Base-by-base conservation (phyloP, 2,888 invertebrate genomes). In the Arrhopalites spinosus region DNA sequence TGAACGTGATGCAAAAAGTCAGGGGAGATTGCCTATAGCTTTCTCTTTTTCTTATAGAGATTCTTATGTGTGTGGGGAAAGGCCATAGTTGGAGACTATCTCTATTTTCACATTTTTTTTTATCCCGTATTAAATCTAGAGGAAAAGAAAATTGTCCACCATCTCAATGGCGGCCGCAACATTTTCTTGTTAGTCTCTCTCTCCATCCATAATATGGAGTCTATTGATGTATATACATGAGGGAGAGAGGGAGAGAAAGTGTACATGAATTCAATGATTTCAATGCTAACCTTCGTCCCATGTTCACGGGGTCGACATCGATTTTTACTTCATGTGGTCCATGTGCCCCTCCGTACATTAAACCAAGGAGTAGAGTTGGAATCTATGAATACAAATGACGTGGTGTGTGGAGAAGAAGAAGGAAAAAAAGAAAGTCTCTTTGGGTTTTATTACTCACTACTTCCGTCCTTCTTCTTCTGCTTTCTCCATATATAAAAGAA, bases 351-450 rank as follows among this genome's bases (percentile, higher is more conserved):
- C 36, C 36, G 36, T 3, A 11, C 36, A 36, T 36, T 36, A 36
- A 36, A 36, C 36, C 36, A 36, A 36, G 5, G 36, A 36, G 36
- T 7, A 59, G 59, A 59, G 59, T 59, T 23, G 59, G 25, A 59
- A 59, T 59, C 59, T 25, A 59, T 59, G 59, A 59, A 59, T 59
- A 59, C 59, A 59, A 59, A 59, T 59, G 59, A 59, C 25, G 59
- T 15, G 59, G 59, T 27, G 25, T 27, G 25, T 27, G 23, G 13
- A 27, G 25, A 27, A 15, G 25, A 27, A 59, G 59, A 2, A 59
- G 59, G 25, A 27, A 59, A 59, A 59, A 27, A 59, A 59, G 25
- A 8, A 25, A 23, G 0, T 11, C 25, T 27, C 27, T 59, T 59
- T 59, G 59, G 59, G 13, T 59, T 59, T 59, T 59, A 59, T 59